A percentile compares a stretch with the other conserved stretches of the same genome.
phyloP scores from a whole-genome alignment of 2,888 invertebrate species.

The Loripinus fragilis region DNA sequence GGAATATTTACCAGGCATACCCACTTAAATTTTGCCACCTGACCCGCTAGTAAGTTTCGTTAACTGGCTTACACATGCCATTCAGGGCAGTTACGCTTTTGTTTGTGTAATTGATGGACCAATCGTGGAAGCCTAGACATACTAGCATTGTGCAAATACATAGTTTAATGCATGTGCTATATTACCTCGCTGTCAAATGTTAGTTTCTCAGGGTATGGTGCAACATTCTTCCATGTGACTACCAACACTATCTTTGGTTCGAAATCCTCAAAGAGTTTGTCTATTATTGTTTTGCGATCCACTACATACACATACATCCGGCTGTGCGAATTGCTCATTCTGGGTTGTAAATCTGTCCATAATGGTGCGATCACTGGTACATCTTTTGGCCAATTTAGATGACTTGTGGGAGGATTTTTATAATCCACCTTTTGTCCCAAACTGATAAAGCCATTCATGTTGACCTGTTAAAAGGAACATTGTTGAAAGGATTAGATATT shows the following conservation, averaged over 20 bases:
- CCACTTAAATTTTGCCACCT: no score
- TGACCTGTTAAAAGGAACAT: no score
- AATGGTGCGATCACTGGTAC: constrained; percentile 46
- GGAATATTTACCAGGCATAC: no score
- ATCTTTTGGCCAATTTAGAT: background rate
- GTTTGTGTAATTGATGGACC: no score
- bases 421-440: constrained; percentile 17
- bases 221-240: constrained; percentile 42
- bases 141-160: no score
- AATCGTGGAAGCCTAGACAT: no score
- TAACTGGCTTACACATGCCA: no score
- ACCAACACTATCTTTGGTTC: constrained; percentile 18
- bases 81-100: no score
- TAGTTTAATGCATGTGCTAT: no score
- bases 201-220: constrained; percentile 42
- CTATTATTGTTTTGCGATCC: background rate
- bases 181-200: constrained; percentile 36
- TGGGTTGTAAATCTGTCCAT: constrained; percentile 48
- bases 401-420: constrained; percentile 15
- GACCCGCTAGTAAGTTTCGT: no score
- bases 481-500: no score
- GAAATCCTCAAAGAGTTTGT: background rate
- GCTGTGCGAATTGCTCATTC: background rate
- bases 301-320: background rate
- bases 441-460: constrained; percentile 45